These are phyloP conservation scores for Drosophila azteca DNA, from an alignment of 1,140 invertebrate species.

Conservation along the genomic window DNA sequence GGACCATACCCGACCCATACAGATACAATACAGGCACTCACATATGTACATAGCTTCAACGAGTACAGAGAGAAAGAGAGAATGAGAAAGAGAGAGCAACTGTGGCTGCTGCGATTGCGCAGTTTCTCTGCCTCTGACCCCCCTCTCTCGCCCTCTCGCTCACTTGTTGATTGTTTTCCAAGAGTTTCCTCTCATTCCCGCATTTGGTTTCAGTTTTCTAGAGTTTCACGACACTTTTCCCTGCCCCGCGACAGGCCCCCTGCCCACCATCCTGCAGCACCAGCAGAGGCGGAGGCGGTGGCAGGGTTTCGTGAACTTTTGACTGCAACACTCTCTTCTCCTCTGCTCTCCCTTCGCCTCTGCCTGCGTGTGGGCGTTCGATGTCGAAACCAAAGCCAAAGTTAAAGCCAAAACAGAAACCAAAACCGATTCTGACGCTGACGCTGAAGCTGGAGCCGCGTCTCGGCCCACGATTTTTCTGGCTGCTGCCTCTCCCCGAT, in stretches of 20 bases:
- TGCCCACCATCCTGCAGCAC: no score
- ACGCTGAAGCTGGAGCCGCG: conserved; percentile 42
- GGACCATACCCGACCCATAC: background rate
- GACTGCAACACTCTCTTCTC: conserved; percentile 14
- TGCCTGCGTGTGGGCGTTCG: conserved; percentile 60
- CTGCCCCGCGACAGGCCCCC: no score
- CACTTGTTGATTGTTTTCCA: conserved; percentile 30
- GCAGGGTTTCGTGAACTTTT: conserved; percentile 34
- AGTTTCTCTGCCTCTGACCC: conserved; percentile 10
- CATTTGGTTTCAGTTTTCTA: conserved; percentile 29
- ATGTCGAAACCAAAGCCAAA: conserved; percentile 59
- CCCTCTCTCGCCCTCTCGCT: conserved; percentile 15
- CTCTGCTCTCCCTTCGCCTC: conserved; percentile 11
- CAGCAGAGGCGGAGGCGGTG: no score
- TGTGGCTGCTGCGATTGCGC: conserved; percentile 66
- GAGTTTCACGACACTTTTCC: conserved; percentile 44
- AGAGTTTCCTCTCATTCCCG: conserved; percentile 12
- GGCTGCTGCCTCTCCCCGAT: background rate
- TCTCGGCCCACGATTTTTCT: conserved; percentile 44
- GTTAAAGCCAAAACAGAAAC: conserved; percentile 28
- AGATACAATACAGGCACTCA: conserved; percentile 6
- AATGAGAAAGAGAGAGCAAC: conserved; percentile 22
- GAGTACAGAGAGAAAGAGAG: conserved; percentile 12
- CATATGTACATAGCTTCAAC: background rate
- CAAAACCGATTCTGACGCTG: conserved; percentile 26